Base-by-base conservation (phyloP, 1,140 invertebrate genomes). In the Drosophila rhopaloa region DNA sequence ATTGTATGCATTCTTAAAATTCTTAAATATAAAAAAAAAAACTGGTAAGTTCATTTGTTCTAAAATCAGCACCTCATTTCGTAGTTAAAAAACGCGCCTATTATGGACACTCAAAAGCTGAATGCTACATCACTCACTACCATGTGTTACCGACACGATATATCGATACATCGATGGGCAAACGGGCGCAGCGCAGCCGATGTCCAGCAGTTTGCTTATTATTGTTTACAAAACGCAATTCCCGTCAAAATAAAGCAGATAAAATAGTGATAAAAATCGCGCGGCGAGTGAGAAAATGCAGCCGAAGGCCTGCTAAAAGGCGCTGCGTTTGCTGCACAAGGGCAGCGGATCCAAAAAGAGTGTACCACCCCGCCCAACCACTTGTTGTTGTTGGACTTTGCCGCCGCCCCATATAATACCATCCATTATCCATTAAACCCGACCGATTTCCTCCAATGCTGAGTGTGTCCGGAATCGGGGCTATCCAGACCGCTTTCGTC, bases 371-470 rank as follows among this genome's bases (percentile, higher is more conserved):
- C 35, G 32, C 40, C 9, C 68, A 67, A 72, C 68, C 68, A 72
- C 68, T 72, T 72, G 68, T 72, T 71, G 67, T 71, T 71, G 35
- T 70, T 56, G 63, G 61, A 68, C 65, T 66, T 66, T 55, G 66
- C 48, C 35, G 44, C 50, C 60, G 37, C 46, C 60, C 27, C 60
- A 19, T 40, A 59, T 37, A 59, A 47, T 10, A 11, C n/a, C 61
- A 44, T 68, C 38, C 46, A 59, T 29, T 47, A 47, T 27, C 32
- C 65, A 16, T 14, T 37, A 46, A 27, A 38, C 47, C 53, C 65
- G n/a, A 4, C 19, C 38, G 60, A 51, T 37, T 53, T 14, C 13
- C 24, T 24, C n/a, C 38, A 32, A 32, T 32, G 60, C 27, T 19
- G 27, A 58, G 41, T 8, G 41, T 9, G 19, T 35, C 19, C 63